Base-by-base conservation (phyloP, 2,797 vertebrate genomes). In the Pseudochaenichthys georgianus region DNA sequence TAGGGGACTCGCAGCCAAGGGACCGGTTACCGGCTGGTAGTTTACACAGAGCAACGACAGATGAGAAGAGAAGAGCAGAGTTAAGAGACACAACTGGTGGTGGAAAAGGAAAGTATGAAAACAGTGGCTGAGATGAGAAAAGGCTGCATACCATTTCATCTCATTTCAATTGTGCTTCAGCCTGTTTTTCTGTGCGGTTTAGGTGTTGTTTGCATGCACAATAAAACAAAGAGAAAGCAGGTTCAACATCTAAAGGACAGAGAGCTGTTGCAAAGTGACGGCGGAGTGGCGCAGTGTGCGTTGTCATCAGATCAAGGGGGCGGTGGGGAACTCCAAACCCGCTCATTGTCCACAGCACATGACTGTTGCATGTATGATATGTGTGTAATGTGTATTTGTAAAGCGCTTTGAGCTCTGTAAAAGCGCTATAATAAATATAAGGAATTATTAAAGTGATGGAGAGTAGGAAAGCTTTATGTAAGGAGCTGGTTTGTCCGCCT, bases 1-100 rank as follows among this genome's bases (percentile, higher is more conserved):
- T 84, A 90, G 94, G 95, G 87, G 95, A 95, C 78, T 95, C 95
- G 64, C 93, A 94, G 92, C 95, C 95, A 75, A 87, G 83, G 89
- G 91, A 89, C 88, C 81, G 92, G 89, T 92, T 94, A 93, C 88
- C 77, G 80, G 95, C 96, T 96, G 93, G 92, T 90, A 91, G 91
- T 94, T 93, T 91, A 93, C 88, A 91, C 90, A 87, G 79, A 38
- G 77, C 82, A 86, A 87, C 70, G 80, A 88, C 80, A 88, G 80
- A 92, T 86, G 78, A 92, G 85, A 89, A 86, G 84, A 94, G 77
- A 94, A 93, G 72, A 93, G 85, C 75, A 91, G 70, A 90, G 83
- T 92, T 87, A 93, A 86, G 73, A 73, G 69, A 89, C 76, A 78
- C 75, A 77, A 82, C 69, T 68, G 67, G 64, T 78, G 80, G 54